Evolutionary conservation across 2,888 invertebrate species (phyloP).

Genomic region (Colletes collaris): DNA sequence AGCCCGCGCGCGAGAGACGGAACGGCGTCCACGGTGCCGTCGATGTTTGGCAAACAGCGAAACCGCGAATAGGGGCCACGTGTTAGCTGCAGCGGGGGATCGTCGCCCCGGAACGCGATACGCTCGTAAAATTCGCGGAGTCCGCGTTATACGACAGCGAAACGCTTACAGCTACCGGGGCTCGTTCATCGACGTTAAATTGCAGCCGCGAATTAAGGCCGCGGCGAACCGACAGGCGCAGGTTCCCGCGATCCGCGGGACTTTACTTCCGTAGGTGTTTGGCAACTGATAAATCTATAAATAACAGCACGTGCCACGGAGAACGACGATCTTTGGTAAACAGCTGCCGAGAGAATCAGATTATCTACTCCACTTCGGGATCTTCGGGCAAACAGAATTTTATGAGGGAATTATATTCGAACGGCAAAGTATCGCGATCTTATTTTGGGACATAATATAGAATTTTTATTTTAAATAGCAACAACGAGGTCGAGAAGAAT

Average conservation of each 20-base stretch:
- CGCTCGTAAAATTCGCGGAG: slow-evolving; percentile 15
- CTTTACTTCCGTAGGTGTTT: slow-evolving; percentile 25
- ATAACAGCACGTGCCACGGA: slow-evolving; percentile 40
- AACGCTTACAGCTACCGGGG: neutral
- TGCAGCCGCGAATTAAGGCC: slow-evolving; percentile 14
- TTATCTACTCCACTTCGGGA: slow-evolving; percentile 2
- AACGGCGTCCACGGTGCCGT: no score
- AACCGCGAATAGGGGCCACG: slow-evolving; percentile 19
- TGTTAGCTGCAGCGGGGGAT: neutral
- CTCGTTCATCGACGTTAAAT: slow-evolving; percentile 2
- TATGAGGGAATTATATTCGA: no score
- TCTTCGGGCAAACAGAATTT: no score
- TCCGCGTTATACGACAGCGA: slow-evolving; percentile 1
- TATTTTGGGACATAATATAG: no score
- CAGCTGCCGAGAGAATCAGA: slow-evolving; percentile 24
- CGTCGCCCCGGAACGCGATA: slow-evolving; percentile 4
- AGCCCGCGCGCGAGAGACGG: neutral
- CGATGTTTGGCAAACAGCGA: slow-evolving; percentile 22
- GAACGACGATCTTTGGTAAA: slow-evolving; percentile 38
- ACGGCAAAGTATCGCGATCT: no score
- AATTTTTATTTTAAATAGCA: no score
- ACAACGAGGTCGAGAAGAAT: no score
- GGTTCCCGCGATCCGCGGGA: slow-evolving; percentile 20
- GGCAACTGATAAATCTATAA: slow-evolving; percentile 53
- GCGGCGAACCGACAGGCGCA: neutral